Base-by-base conservation (phyloP, 2,888 invertebrate species). In the Eupelmus urozonus region DNA sequence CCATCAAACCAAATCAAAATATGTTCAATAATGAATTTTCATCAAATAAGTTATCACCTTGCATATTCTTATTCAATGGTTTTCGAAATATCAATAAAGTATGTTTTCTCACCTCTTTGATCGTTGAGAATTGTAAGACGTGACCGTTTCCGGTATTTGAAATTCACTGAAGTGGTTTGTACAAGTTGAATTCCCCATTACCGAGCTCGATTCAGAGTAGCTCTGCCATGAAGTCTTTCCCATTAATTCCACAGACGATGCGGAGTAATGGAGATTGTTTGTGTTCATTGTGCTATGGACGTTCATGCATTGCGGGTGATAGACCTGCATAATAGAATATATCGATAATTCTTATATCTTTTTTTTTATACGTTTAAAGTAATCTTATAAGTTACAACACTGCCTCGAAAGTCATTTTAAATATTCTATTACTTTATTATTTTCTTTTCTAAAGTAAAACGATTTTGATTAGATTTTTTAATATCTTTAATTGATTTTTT, bases 131-230 rank as follows among this genome's bases (percentile, higher is more conserved):
- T 67, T 73, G 45, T 74, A 79, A 55, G 73, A 63, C 1, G 71
- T 53, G 20, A 74, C 78, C 0, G 78, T 66, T 75, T 79, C 76
- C 7, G 81, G 79, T 34, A 81, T 76, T 42, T 78, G 78, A 20
- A 80, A 80, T 3, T 80, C 65, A 42, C 29, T 66, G 40, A 74
- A 80, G 11, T 62, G 18, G 4, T 49, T 67, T 9, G 20, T 70
- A 2, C 45, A 25, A 18, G 76, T 18, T n/a, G 75, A 29, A 42
- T 69, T 73, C 3, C 16, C 42, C 11, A 51, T 23, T 1, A 60
- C 51, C 16, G 76, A 9, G 16, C 40, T 72, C 4, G 57, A 2
- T 13, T 66, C 74, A 0, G 45, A 40, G 16, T 45, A 65, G 18
- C 13, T 59, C 18, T 59, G 45, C 73, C 76, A 76, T 4, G 60